Conservation (phyloP, 2,113 vertebrate species). For the Tychaedon coryphoeus region DNA sequence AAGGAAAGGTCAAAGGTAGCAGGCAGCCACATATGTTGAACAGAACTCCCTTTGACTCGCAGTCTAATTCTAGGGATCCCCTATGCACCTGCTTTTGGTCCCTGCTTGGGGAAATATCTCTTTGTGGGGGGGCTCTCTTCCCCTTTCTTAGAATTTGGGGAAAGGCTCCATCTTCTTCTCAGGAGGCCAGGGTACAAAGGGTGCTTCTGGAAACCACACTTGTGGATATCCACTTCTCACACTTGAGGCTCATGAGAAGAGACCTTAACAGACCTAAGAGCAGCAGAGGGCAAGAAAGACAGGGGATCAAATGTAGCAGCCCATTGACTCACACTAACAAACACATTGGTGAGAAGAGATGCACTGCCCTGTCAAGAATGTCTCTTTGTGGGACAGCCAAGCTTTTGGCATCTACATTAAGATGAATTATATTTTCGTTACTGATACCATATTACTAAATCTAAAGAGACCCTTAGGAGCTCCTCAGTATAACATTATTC, state of each 20-base stretch:
- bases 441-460: background rate
- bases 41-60: background rate
- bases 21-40: background rate
- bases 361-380: background rate
- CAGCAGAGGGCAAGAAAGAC: background rate
- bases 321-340: background rate
- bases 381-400: background rate
- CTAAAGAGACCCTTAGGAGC: background rate
- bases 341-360: background rate
- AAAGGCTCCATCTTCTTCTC: background rate
- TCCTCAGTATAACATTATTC: background rate
- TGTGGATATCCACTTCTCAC: background rate
- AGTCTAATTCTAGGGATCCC: background rate
- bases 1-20: background rate
- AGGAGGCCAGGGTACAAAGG: background rate
- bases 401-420: background rate
- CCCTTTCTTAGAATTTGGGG: background rate
- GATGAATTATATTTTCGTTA: background rate
- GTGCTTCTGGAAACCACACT: background rate
- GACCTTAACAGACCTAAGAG: background rate
- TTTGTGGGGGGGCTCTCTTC: rapidly evolving
- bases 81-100: background rate
- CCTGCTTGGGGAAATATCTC: background rate
- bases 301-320: background rate
- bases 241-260: background rate